Evolutionary conservation across 64 coral and sea anemone species (phyloP).

Genomic region (Montipora cactus): DNA sequence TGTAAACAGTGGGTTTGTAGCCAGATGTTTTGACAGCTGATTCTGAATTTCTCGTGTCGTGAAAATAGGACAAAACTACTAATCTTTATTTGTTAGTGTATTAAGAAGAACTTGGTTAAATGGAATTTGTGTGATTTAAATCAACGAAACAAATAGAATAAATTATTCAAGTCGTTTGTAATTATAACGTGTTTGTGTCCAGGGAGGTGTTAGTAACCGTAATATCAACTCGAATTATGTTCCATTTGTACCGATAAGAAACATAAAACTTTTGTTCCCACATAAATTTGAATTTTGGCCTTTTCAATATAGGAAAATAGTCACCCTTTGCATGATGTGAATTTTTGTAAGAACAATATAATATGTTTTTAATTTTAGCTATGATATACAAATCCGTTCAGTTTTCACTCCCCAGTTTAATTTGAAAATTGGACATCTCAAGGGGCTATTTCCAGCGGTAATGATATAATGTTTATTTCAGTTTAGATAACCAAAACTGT

Average conservation of each 20-base stretch:
- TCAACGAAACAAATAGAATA: not conserved
- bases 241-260: no score
- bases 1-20: not conserved
- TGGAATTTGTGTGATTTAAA: not conserved
- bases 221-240: no score
- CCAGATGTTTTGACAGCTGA: not conserved
- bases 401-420: no score
- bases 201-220: no score
- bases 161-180: conserved; percentile 26
- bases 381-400: no score
- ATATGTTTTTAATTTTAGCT: no score
- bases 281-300: not conserved
- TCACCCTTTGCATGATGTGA: no score
- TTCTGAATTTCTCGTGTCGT: not conserved
- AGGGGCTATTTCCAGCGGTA: not conserved
- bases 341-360: no score
- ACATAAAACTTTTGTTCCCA: no score
- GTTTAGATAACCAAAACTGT: conserved; percentile 10
- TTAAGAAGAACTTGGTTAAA: not conserved
- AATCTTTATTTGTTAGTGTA: not conserved
- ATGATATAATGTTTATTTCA: not conserved
- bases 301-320: not conserved
- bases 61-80: not conserved
- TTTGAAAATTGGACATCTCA: not conserved
- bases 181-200: not conserved